phyloP scores from a whole-genome alignment of 2,888 invertebrate species.

The Tipula lateralis region DNA sequence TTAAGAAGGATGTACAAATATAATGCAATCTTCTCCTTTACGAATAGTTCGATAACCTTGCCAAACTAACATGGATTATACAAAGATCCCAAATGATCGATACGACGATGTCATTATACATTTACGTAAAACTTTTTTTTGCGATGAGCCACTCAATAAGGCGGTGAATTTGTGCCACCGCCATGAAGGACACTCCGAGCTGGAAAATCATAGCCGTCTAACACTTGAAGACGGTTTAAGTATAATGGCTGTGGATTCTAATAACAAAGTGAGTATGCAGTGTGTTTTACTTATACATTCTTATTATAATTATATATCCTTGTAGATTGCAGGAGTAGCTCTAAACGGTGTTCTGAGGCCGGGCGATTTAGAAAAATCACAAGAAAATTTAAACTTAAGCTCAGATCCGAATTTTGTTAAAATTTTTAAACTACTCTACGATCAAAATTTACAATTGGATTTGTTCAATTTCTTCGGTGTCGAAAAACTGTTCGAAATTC shows the following conservation, averaged over 20 bases:
- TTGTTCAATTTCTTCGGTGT: slow-evolving; percentile 63
- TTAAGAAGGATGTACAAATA: neutral
- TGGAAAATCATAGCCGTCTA: slow-evolving; percentile 66
- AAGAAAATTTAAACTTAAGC: slow-evolving; percentile 59
- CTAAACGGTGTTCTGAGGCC: slow-evolving; percentile 70
- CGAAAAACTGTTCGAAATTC: slow-evolving; percentile 69
- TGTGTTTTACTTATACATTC: too few species aligned
- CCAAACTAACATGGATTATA: slow-evolving; percentile 46
- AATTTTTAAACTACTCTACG: slow-evolving; percentile 72
- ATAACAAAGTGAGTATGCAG: slow-evolving; percentile 54
- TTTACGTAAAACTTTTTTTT: slow-evolving; percentile 69
- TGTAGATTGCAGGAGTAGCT: slow-evolving; percentile 71
- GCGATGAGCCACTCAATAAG: slow-evolving; percentile 77
- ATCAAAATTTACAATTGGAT: slow-evolving; percentile 62
- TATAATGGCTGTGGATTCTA: slow-evolving; percentile 60
- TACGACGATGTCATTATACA: slow-evolving; percentile 64
- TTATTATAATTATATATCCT: slow-evolving; percentile 36
- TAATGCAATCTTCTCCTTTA: too few species aligned
- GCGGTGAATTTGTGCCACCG: slow-evolving; percentile 68
- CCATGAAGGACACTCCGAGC: slow-evolving; percentile 64
- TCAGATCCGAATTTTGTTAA: slow-evolving; percentile 69
- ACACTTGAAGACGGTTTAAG: slow-evolving; percentile 73
- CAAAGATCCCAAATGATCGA: slow-evolving; percentile 42
- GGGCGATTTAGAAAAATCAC: slow-evolving; percentile 65
- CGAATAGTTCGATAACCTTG: too few species aligned